These are phyloP conservation scores for Cynaeus angustus DNA, from an alignment of 2,888 invertebrate genomes.

Conservation along the genomic window DNA sequence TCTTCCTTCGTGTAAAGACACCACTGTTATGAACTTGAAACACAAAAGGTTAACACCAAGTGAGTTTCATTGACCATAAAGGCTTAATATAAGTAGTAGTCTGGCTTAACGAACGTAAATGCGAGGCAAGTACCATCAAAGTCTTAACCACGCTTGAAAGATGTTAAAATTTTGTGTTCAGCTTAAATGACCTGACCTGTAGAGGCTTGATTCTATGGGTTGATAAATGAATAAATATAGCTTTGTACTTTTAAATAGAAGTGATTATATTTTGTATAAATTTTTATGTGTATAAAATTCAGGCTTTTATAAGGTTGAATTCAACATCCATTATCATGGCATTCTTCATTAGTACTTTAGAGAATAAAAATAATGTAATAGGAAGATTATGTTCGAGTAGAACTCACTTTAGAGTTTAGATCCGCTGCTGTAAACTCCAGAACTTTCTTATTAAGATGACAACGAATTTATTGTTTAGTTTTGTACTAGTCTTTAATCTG, in stretches of 20 bases:
- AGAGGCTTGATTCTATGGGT: not conserved
- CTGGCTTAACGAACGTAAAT: constrained; percentile 7
- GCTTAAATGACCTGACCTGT: not conserved
- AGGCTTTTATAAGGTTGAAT: constrained; percentile 12
- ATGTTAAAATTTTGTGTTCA: constrained; percentile 19
- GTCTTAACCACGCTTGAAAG: not conserved
- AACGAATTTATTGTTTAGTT: constrained; percentile 44
- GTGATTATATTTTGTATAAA: constrained; percentile 20
- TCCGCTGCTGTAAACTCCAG: constrained; percentile 4
- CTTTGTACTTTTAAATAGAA: not conserved
- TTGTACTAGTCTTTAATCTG: constrained; percentile 47
- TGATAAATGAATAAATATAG: not conserved
- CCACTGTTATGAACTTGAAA: constrained; percentile 7
- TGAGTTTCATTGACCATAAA: not conserved
- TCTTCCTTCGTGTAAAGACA: constrained; percentile 1
- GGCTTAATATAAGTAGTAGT: constrained; percentile 5
- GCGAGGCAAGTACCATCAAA: not conserved
- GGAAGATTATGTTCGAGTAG: constrained; percentile 1
- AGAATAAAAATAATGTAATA: constrained; percentile 10
- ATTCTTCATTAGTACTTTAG: constrained; percentile 25
- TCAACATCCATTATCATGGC: constrained; percentile 20
- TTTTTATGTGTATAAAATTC: constrained; percentile 1
- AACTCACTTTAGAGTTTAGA: constrained; percentile 27
- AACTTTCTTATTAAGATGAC: constrained; percentile 39
- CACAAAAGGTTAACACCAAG: constrained; percentile 11